Evolutionary conservation across 2,113 vertebrate species (phyloP).

Genomic region (Otolemur garnettii): DNA sequence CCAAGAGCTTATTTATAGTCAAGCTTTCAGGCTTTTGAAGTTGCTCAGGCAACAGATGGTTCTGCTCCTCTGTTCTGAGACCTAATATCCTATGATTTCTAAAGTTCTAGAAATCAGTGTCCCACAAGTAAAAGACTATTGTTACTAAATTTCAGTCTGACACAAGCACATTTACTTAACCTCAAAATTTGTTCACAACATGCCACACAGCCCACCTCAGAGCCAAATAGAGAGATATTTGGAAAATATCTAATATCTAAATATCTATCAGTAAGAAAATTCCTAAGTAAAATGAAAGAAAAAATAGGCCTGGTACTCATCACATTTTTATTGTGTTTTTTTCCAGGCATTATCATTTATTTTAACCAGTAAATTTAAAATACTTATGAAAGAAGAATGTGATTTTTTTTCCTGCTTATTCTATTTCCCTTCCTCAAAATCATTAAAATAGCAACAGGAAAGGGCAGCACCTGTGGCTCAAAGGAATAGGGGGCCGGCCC

Average conservation of each 20-base stretch:
- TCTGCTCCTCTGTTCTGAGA: neutral
- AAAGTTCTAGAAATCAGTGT: neutral
- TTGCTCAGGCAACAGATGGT: neutral
- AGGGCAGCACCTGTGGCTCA: too few relatives aligned
- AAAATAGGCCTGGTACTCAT: neutral
- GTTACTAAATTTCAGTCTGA: neutral
- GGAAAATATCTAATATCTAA: neutral
- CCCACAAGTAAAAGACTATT: neutral
- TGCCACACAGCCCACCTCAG: neutral
- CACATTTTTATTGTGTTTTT: neutral
- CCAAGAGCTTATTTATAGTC: slow-evolving; percentile 48
- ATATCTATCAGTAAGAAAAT: neutral
- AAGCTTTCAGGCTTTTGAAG: neutral
- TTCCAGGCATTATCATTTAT: neutral
- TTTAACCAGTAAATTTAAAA: slow-evolving; percentile 23
- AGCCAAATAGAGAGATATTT: neutral
- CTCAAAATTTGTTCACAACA: neutral
- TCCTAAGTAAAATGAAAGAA: neutral
- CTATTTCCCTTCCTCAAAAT: neutral
- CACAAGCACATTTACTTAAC: neutral
- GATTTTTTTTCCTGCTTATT: neutral
- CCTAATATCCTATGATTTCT: neutral
- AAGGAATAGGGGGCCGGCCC: too few relatives aligned
- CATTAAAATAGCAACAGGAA: neutral
- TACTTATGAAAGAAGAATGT: slow-evolving; percentile 34